These are phyloP conservation scores for Drosophila engyochracea DNA, from an alignment of 2,888 invertebrate species.

Conservation along the genomic window DNA sequence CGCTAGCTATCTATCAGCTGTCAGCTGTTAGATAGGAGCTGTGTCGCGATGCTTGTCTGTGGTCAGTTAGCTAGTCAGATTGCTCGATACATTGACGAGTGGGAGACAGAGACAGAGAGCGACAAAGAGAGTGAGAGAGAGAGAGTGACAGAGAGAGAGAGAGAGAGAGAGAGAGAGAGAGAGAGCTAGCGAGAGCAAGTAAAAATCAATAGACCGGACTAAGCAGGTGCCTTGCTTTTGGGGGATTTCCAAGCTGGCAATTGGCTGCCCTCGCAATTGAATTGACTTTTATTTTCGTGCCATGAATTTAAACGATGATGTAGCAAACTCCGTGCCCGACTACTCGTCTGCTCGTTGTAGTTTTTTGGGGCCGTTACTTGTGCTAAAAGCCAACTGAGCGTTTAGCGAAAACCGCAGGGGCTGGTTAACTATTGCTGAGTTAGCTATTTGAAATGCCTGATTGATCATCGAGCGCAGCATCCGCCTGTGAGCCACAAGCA, in stretches of 20 bases:
- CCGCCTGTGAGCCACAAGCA: background rate
- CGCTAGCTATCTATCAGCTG: background rate
- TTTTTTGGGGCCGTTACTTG: conserved; percentile 6
- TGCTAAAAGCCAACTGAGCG: conserved; percentile 37
- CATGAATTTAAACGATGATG: conserved; percentile 36
- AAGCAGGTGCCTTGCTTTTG: conserved; percentile 4
- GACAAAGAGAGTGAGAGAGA: background rate
- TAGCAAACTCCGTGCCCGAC: conserved; percentile 8
- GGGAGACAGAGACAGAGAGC: background rate
- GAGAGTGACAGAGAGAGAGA: background rate
- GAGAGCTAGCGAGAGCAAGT: background rate
- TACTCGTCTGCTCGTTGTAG: background rate
- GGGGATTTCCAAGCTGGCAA: conserved; percentile 36
- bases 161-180: background rate
- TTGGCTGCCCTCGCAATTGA: conserved; percentile 8
- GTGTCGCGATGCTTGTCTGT: conserved; percentile 38
- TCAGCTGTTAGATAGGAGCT: conserved; percentile 3
- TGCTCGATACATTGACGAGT: background rate
- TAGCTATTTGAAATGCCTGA: background rate
- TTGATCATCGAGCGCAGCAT: conserved; percentile 10
- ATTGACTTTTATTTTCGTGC: conserved; percentile 32
- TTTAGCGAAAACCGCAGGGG: conserved; percentile 15
- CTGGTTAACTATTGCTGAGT: background rate
- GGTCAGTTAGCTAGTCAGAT: conserved; percentile 41
- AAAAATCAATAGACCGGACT: background rate